These are phyloP conservation scores for Netelia fuscicornis DNA, from an alignment of 2,888 invertebrate genomes.

Conservation along the genomic window DNA sequence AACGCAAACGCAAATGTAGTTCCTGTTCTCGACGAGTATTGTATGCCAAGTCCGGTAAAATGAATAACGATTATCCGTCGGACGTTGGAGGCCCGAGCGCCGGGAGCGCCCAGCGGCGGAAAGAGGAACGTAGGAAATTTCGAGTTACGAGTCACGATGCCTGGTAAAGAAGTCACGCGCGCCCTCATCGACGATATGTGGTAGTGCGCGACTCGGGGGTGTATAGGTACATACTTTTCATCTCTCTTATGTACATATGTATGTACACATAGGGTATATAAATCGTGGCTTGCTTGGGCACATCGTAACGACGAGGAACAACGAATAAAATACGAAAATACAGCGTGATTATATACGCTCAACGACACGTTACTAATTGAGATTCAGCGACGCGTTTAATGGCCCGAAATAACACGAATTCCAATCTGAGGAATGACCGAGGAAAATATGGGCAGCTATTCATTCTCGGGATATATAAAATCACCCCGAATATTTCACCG, in stretches of 20 bases:
- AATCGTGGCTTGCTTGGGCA: slow-evolving; percentile 56
- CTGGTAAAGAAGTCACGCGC: slow-evolving; percentile 55
- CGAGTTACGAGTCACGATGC: slow-evolving; percentile 70
- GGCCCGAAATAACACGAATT: slow-evolving; percentile 83
- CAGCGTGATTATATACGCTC: slow-evolving; percentile 24
- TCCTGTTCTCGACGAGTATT: slow-evolving; percentile 71
- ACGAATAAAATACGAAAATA: slow-evolving; percentile 61
- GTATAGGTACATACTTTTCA: neutral
- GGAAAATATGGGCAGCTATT: slow-evolving; percentile 79
- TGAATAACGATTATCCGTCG: slow-evolving; percentile 66
- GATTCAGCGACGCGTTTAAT: slow-evolving; percentile 83
- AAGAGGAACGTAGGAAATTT: slow-evolving; percentile 68
- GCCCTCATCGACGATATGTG: slow-evolving; percentile 30
- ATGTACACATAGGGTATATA: slow-evolving; percentile 16
- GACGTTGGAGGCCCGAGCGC: slow-evolving; percentile 48
- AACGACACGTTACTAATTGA: slow-evolving; percentile 80
- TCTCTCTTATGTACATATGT: slow-evolving; percentile 8
- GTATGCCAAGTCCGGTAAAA: slow-evolving; percentile 73
- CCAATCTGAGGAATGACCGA: slow-evolving; percentile 81
- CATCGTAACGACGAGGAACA: slow-evolving; percentile 54
- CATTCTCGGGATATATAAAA: slow-evolving; percentile 80
- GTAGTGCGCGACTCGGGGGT: slow-evolving; percentile 34
- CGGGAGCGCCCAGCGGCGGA: slow-evolving; percentile 52
- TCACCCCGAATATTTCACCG: slow-evolving; percentile 83
- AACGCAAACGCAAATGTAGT: slow-evolving; percentile 66